Conservation (phyloP, 2,888 invertebrate species). For the Eupithecia subfuscata region DNA sequence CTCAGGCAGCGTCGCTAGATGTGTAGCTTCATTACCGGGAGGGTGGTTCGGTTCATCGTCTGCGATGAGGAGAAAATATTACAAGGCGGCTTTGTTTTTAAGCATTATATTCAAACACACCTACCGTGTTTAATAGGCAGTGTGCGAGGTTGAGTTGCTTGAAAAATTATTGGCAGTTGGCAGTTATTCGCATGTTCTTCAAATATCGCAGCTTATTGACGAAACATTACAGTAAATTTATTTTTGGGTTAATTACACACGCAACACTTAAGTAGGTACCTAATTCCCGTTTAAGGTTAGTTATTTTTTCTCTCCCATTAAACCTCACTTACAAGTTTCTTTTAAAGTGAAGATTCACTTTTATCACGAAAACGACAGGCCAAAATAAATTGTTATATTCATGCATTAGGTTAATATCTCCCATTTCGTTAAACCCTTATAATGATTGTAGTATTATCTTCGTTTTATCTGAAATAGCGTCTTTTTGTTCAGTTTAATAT, state of each 20-base stretch:
- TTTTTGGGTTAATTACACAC: not conserved
- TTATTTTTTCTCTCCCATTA: not conserved
- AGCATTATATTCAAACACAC: not conserved
- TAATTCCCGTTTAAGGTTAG: not conserved
- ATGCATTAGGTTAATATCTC: conserved; percentile 1
- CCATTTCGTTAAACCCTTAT: not conserved
- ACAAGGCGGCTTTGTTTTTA: conserved; percentile 17
- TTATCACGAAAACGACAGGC: not conserved
- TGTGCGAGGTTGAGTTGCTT: not conserved
- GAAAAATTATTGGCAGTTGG: not conserved
- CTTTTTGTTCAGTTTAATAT: conserved; percentile 10
- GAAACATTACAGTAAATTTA: not conserved
- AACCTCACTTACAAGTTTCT: not conserved
- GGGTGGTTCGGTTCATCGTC: conserved; percentile 66
- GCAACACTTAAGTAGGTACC: not conserved
- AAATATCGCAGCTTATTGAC: not conserved
- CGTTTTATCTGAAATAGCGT: conserved; percentile 7
- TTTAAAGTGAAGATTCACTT: not conserved
- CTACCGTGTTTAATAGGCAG: not conserved
- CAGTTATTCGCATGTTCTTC: not conserved
- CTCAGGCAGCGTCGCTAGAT: conserved; percentile 75
- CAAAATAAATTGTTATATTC: not conserved
- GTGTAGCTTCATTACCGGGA: conserved; percentile 68
- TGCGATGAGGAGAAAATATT: conserved; percentile 46
- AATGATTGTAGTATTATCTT: conserved; percentile 3